Conservation (phyloP, 1,140 invertebrate species). For the Drosophila varians region DNA sequence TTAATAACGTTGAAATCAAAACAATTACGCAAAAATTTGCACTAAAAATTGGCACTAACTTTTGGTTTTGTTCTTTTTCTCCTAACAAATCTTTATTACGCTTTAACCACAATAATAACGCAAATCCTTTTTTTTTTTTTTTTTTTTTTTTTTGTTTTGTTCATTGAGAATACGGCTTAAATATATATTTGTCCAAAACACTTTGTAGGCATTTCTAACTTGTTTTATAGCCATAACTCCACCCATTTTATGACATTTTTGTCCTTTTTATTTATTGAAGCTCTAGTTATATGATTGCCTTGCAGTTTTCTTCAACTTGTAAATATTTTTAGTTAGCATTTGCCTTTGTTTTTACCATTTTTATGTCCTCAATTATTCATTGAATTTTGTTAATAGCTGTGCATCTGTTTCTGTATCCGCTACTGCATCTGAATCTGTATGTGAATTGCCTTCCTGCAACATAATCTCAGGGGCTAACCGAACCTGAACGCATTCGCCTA, state of each 20-base stretch:
- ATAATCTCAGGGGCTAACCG: conserved; percentile 31
- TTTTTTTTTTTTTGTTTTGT: conserved; percentile 1
- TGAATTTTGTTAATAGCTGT: conserved; percentile 11
- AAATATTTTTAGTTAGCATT: conserved; percentile 49
- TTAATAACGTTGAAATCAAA: conserved; percentile 56
- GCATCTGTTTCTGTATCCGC: background rate
- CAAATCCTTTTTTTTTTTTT: conserved; percentile 43
- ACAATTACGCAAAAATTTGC: conserved; percentile 72
- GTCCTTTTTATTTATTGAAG: conserved; percentile 72
- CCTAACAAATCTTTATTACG: conserved; percentile 25
- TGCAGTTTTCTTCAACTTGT: conserved; percentile 74
- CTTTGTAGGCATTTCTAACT: conserved; percentile 50
- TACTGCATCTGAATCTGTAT: conserved; percentile 2
- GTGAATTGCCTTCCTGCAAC: conserved; percentile 27
- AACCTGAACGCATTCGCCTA: conserved; percentile 39
- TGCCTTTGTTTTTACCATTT: conserved; percentile 40
- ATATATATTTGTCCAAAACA: conserved; percentile 79
- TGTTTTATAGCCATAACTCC: conserved; percentile 47
- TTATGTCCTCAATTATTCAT: conserved; percentile 23
- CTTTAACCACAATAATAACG: conserved; percentile 66
- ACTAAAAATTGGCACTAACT: conserved; percentile 80
- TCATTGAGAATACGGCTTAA: conserved; percentile 51
- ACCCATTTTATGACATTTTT: conserved; percentile 53
- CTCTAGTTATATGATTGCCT: conserved; percentile 83
- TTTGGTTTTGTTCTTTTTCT: conserved; percentile 48